A percentile compares a stretch with the other conserved stretches of the same genome.
Conservation (phyloP, 2,797 vertebrate species). For the Lagocephalus sceleratus region DNA sequence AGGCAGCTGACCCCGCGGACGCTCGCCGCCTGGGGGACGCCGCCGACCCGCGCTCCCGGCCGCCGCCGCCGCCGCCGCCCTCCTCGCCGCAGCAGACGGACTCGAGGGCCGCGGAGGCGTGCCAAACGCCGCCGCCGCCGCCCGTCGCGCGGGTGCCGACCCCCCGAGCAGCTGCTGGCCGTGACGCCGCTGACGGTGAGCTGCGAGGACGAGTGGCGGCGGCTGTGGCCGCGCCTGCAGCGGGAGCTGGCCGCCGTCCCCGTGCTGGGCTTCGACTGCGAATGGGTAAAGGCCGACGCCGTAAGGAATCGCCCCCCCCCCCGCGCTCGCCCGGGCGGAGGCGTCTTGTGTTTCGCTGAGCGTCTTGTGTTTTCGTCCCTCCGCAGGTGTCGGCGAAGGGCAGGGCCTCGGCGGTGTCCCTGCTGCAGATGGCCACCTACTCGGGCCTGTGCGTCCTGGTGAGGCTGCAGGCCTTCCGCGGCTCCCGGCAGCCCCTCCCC, state of each 20-base stretch:
- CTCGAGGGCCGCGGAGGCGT: constrained; percentile 22
- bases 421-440: constrained; percentile 88
- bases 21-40: constrained; percentile 11
- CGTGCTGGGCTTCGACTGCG: constrained; percentile 94
- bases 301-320: constrained; percentile 46
- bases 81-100: constrained; percentile 9
- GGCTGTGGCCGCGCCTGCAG: constrained; percentile 80
- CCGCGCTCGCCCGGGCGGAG: too few species aligned
- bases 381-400: constrained; percentile 85
- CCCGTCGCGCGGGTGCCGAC: constrained; percentile 52
- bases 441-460: constrained; percentile 87
- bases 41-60: constrained; percentile 1
- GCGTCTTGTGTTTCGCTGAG: neutral
- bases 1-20: constrained; percentile 38
- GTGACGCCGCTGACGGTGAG: constrained; percentile 81
- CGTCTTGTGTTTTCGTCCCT: neutral
- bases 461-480: constrained; percentile 79
- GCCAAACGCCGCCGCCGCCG: constrained; percentile 23
- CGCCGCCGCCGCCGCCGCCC: neutral
- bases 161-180: constrained; percentile 71
- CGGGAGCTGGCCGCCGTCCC: constrained; percentile 81
- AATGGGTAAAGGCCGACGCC: constrained; percentile 87
- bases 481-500: constrained; percentile 73
- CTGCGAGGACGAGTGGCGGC: constrained; percentile 82
- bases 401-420: constrained; percentile 81